phyloP scores from a whole-genome alignment of 2,113 vertebrate species.

The Thunnus thynnus region DNA sequence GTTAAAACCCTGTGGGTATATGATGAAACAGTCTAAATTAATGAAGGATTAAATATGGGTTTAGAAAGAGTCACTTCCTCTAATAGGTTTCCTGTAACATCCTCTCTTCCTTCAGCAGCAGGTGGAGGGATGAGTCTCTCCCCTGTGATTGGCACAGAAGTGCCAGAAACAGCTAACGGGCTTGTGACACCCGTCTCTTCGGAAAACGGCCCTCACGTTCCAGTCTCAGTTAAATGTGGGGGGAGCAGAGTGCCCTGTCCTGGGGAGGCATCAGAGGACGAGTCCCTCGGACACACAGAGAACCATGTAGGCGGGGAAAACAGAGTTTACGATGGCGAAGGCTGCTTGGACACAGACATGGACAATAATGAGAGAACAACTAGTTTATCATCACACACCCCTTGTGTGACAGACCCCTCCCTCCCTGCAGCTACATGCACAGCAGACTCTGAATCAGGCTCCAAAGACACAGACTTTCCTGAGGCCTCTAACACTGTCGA shows the following conservation, averaged over 20 bases:
- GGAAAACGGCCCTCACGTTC: constrained; percentile 66
- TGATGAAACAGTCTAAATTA: not conserved
- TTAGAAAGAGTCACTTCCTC: not conserved
- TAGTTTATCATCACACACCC: constrained; percentile 43
- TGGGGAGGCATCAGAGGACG: constrained; percentile 46
- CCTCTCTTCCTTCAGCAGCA: constrained; percentile 61
- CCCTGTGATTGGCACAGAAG: constrained; percentile 82
- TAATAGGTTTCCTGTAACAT: not conserved
- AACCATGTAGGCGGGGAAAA: constrained; percentile 52
- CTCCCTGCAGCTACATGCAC: constrained; percentile 25
- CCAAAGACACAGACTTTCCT: constrained; percentile 48
- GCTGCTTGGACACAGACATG: constrained; percentile 41
- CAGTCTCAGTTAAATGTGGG: constrained; percentile 58
- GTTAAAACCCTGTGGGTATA: not conserved
- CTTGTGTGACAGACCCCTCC: constrained; percentile 29
- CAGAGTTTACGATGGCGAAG: constrained; percentile 36
- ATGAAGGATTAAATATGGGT: not conserved
- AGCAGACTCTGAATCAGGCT: constrained; percentile 48
- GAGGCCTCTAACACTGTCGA: constrained; percentile 34
- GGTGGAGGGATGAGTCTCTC: constrained; percentile 87
- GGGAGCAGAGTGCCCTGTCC: constrained; percentile 58
- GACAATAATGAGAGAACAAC: constrained; percentile 37
- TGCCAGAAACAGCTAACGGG: constrained; percentile 82
- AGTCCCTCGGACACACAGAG: constrained; percentile 39
- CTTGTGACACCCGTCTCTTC: constrained; percentile 60